phyloP scores from a whole-genome alignment of 2,888 invertebrate species.

The Sinelater perroti region DNA sequence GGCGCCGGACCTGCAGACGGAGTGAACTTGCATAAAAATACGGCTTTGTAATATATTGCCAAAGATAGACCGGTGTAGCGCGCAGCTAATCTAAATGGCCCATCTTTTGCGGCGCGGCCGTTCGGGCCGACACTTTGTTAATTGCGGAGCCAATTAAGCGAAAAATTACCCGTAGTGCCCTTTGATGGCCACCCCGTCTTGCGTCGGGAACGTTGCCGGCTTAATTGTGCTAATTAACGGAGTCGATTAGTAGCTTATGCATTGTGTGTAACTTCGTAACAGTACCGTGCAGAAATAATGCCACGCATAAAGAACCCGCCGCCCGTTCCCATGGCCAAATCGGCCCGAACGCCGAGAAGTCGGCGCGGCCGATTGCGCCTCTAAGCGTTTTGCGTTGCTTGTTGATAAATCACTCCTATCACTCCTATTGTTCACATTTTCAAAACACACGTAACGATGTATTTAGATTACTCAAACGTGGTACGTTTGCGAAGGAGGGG shows the following conservation, averaged over 20 bases:
- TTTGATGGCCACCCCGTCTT: not conserved
- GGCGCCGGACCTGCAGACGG: too few species aligned
- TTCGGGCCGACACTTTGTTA: slow-evolving; percentile 16
- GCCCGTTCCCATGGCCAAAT: too few species aligned
- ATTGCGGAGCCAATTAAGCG: slow-evolving; percentile 12
- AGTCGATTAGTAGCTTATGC: slow-evolving; percentile 3
- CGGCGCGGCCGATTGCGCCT: too few species aligned
- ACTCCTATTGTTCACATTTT: too few species aligned
- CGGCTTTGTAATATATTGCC: slow-evolving; percentile 16
- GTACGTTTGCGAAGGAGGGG: too few species aligned
- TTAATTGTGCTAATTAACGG: slow-evolving; percentile 14
- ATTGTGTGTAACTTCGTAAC: slow-evolving; percentile 8
- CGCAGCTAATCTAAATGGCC: slow-evolving; percentile 16
- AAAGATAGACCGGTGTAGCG: slow-evolving; percentile 12
- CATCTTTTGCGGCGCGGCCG: slow-evolving; percentile 8
- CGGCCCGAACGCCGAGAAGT: too few species aligned
- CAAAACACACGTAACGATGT: too few species aligned
- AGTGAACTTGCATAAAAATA: slow-evolving; percentile 7
- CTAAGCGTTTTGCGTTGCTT: too few species aligned
- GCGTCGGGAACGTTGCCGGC: slow-evolving; percentile 4
- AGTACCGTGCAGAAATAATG: too few species aligned
- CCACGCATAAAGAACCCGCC: too few species aligned
- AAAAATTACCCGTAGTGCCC: slow-evolving; percentile 11
- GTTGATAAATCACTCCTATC: too few species aligned
- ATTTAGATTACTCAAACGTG: too few species aligned